Evolutionary conservation across 2,888 invertebrate species (phyloP).

Genomic region (Nineta flava): DNA sequence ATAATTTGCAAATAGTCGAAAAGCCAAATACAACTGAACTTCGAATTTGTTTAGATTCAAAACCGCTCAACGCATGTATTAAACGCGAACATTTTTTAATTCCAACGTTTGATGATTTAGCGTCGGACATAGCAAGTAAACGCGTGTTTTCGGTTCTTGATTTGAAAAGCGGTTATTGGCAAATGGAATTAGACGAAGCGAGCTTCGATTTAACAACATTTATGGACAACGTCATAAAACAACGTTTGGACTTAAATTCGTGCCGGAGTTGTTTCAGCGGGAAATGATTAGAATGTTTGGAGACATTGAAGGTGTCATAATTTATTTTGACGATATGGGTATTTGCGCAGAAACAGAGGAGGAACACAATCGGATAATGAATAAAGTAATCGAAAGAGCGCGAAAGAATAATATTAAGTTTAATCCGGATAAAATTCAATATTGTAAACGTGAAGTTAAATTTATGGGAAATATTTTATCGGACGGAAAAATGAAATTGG

Average conservation of each 20-base stretch:
- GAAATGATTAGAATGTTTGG: conserved; percentile 10
- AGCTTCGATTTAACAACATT: conserved; percentile 13
- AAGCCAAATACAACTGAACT: conserved; percentile 6
- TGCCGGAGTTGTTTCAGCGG: conserved; percentile 10
- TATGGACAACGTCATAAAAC: no score
- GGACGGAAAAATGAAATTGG: neutral
- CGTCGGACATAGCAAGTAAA: conserved; percentile 8
- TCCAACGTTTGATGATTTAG: conserved; percentile 14
- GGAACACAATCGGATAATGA: conserved; percentile 13
- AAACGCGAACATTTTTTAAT: conserved; percentile 15
- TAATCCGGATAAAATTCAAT: conserved; percentile 5
- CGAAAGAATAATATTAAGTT: conserved; percentile 4
- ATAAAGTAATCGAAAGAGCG: conserved; percentile 9
- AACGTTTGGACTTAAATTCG: conserved; percentile 10
- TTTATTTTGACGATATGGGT: conserved; percentile 2
- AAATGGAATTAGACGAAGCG: conserved; percentile 9
- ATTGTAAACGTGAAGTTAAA: neutral
- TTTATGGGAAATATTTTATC: conserved; percentile 4
- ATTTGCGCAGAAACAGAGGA: conserved; percentile 8
- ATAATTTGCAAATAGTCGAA: conserved; percentile 9
- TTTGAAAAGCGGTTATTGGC: conserved; percentile 11
- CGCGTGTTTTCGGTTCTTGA: conserved; percentile 11
- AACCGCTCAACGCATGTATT: conserved; percentile 14
- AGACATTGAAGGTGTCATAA: conserved; percentile 9
- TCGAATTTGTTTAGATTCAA: conserved; percentile 14